A percentile compares a stretch with the other conserved stretches of the same genome.
phyloP scores from a whole-genome alignment of 2,797 vertebrate genomes.

The Propithecus deckenii region DNA sequence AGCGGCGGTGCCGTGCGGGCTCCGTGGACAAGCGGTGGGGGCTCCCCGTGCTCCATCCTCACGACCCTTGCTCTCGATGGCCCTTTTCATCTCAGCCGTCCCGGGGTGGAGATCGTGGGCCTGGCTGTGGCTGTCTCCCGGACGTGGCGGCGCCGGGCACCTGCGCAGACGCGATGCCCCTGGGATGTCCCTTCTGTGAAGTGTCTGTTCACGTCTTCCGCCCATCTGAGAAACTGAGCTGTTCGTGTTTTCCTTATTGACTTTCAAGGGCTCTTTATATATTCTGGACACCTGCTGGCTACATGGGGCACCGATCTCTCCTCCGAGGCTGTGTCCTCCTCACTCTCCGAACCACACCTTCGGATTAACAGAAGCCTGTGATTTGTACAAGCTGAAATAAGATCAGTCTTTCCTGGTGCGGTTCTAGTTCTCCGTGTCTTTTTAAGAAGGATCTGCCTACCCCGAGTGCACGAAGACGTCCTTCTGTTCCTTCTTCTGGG shows the following conservation, averaged over 20 bases:
- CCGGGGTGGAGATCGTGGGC: accelerated
- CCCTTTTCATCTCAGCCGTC: neutral
- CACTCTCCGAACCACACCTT: too few species aligned
- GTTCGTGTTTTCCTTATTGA: too few species aligned
- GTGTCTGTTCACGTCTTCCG: too few species aligned
- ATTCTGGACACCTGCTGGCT: neutral
- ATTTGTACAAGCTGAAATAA: neutral
- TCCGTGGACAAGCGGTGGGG: too few species aligned
- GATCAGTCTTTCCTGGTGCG: neutral
- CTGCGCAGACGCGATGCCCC: too few species aligned
- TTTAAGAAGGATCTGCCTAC: neutral
- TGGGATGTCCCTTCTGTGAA: neutral
- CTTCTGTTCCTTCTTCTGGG: neutral
- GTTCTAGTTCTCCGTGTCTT: neutral
- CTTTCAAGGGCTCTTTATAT: neutral
- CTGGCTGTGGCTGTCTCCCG: neutral
- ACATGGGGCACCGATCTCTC: too few species aligned
- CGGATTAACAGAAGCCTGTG: neutral
- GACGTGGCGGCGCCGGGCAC: too few species aligned
- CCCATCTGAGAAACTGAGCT: neutral
- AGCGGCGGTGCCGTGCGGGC: too few species aligned
- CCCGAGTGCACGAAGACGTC: neutral
- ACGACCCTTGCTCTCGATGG: too few species aligned
- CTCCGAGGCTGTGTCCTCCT: neutral
- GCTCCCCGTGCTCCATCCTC: neutral